phyloP scores from a whole-genome alignment of 1,140 invertebrate genomes.

The Dufourea novaeangliae region DNA sequence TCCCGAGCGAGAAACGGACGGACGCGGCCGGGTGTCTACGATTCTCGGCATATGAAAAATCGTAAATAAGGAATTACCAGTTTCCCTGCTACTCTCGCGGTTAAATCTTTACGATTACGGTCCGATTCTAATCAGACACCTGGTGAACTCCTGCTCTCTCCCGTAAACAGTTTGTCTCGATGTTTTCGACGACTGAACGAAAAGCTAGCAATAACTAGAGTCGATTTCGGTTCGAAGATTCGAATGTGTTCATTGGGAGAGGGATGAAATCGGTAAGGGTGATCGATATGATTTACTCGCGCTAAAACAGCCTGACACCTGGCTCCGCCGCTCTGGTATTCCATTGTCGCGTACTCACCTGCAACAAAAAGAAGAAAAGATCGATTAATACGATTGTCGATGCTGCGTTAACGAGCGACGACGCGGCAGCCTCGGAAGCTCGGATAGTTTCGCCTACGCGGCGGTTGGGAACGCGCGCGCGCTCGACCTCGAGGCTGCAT shows the following conservation, averaged over 20 bases:
- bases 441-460: constrained; percentile 58
- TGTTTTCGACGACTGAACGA: too few species aligned
- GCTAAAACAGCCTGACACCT: constrained; percentile 2
- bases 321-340: background rate
- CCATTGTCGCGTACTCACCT: constrained; percentile 56
- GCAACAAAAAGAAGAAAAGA: constrained; percentile 57
- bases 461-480: constrained; percentile 24
- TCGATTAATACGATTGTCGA: constrained; percentile 52
- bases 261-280: too few species aligned
- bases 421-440: background rate
- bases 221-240: background rate
- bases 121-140: constrained; percentile 62
- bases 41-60: constrained; percentile 71
- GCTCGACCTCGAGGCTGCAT: constrained; percentile 42
- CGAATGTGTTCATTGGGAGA: too few species aligned
- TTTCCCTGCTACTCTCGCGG: background rate
- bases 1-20: constrained; percentile 53
- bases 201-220: too few species aligned
- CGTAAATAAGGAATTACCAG: constrained; percentile 53
- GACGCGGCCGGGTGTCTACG: constrained; percentile 37
- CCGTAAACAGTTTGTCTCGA: background rate
- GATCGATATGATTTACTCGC: constrained; percentile 52
- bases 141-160: constrained; percentile 43
- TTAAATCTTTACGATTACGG: constrained; percentile 69
- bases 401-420: background rate